A percentile compares a stretch with the other conserved stretches of the same genome.
phyloP scores from a whole-genome alignment of 2,888 invertebrate species.

The Chloroclystis v-ata region DNA sequence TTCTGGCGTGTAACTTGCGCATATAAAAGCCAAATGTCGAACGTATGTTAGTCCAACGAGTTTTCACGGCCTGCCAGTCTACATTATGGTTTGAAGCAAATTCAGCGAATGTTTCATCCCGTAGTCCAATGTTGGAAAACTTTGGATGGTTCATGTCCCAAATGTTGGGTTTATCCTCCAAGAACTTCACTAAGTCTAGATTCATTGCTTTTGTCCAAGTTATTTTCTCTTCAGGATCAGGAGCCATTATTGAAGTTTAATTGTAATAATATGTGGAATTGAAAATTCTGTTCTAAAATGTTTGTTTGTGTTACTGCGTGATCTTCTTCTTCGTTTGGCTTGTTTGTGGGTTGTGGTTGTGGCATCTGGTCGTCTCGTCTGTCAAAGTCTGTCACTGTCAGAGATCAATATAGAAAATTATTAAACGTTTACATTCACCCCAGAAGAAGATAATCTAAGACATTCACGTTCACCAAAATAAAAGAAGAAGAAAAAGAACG shows the following conservation, averaged over 20 bases:
- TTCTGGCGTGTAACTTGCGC: conserved; percentile 56
- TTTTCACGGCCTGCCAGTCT: conserved; percentile 66
- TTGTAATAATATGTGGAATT: too few relatives aligned
- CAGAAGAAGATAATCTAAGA: too few relatives aligned
- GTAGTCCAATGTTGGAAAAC: conserved; percentile 54
- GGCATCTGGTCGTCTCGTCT: too few relatives aligned
- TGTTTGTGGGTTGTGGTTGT: too few relatives aligned
- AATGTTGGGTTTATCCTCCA: conserved; percentile 58
- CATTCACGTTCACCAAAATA: too few relatives aligned
- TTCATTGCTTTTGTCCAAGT: conserved; percentile 72
- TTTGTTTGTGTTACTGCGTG: too few relatives aligned
- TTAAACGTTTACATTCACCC: too few relatives aligned
- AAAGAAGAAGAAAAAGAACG: too few relatives aligned
- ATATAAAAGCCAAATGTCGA: conserved; percentile 66
- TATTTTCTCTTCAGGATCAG: conserved; percentile 67
- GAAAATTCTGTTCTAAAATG: too few relatives aligned
- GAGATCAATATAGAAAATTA: too few relatives aligned
- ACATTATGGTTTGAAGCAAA: conserved; percentile 65
- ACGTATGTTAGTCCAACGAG: conserved; percentile 70
- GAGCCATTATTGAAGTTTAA: conserved; percentile 42
- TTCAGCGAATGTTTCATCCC: conserved; percentile 61
- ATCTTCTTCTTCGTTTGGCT: too few relatives aligned
- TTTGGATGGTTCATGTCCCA: conserved; percentile 70
- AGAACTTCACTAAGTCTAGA: conserved; percentile 61
- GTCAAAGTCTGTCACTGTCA: too few relatives aligned